A percentile compares a stretch with the other conserved stretches of the same genome.
These are phyloP conservation scores for Kuschelorhynchus macadamiae DNA, from an alignment of 2,888 invertebrate genomes.

Conservation along the genomic window DNA sequence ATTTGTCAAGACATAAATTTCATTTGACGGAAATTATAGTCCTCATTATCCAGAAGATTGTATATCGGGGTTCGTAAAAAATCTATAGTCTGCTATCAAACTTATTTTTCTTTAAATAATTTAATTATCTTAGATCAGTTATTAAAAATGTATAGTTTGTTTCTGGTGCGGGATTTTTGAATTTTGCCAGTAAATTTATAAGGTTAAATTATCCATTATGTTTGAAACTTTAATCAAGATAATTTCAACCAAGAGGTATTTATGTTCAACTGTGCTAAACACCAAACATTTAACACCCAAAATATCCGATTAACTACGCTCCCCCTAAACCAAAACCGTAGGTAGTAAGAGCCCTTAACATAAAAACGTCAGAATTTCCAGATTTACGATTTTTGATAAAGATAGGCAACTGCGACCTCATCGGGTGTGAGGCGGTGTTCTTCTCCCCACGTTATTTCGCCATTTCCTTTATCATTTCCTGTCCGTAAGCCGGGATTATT, in stretches of 20 bases:
- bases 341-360: slow-evolving; percentile 40
- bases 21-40: too few relatives aligned
- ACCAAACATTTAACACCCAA: slow-evolving; percentile 39
- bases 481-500: slow-evolving; percentile 49
- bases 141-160: too few relatives aligned
- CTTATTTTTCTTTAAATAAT: too few relatives aligned
- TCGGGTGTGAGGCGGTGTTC: slow-evolving; percentile 33
- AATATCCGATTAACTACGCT: slow-evolving; percentile 36
- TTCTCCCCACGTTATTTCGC: slow-evolving; percentile 53
- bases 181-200: too few relatives aligned
- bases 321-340: slow-evolving; percentile 36
- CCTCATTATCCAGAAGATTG: too few relatives aligned
- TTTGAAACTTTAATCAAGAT: slow-evolving; percentile 1
- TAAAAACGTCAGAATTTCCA: slow-evolving; percentile 47
- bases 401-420: slow-evolving; percentile 47
- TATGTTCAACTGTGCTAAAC: slow-evolving; percentile 22
- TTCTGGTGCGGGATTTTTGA: too few relatives aligned
- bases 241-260: slow-evolving; percentile 4
- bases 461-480: slow-evolving; percentile 52
- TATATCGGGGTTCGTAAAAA: too few relatives aligned
- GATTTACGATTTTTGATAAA: slow-evolving; percentile 51
- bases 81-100: too few relatives aligned
- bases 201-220: neutral
- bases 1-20: too few relatives aligned
- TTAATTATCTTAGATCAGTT: too few relatives aligned